Evolutionary conservation across 2,888 invertebrate genomes (phyloP).

Genomic region (Tetheella fluctuosa): DNA sequence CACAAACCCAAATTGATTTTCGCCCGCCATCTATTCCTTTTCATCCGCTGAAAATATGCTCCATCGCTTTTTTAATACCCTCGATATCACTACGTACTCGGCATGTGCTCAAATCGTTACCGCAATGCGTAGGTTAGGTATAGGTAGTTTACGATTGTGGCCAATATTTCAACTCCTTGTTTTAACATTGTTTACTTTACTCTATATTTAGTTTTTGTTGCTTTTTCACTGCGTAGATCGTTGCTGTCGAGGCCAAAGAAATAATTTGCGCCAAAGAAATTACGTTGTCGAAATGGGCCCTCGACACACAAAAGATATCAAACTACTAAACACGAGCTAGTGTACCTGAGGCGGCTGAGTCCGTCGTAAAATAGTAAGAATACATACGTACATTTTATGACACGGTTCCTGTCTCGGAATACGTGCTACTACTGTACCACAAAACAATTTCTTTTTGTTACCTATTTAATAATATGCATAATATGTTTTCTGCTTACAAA

Average conservation of each 20-base stretch:
- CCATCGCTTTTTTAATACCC: conserved; percentile 11
- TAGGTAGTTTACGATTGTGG: neutral
- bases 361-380: neutral
- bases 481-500: neutral
- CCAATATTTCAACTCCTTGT: neutral
- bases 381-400: conserved; percentile 3
- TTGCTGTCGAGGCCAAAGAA: neutral
- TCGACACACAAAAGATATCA: neutral
- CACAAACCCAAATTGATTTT: conserved; percentile 70
- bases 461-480: neutral
- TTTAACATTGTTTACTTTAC: neutral
- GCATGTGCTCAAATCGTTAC: conserved; percentile 15
- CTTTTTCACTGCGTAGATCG: neutral
- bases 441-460: neutral
- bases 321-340: neutral
- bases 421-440: neutral
- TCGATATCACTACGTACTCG: neutral
- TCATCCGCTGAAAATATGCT: conserved; percentile 10
- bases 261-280: neutral
- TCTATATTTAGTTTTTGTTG: neutral
- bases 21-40: conserved; percentile 22
- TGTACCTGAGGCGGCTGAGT: neutral
- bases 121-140: conserved; percentile 26
- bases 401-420: neutral
- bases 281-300: conserved; percentile 2